phyloP scores from a whole-genome alignment of 2,113 vertebrate species.

The Hemiprocne comata region DNA sequence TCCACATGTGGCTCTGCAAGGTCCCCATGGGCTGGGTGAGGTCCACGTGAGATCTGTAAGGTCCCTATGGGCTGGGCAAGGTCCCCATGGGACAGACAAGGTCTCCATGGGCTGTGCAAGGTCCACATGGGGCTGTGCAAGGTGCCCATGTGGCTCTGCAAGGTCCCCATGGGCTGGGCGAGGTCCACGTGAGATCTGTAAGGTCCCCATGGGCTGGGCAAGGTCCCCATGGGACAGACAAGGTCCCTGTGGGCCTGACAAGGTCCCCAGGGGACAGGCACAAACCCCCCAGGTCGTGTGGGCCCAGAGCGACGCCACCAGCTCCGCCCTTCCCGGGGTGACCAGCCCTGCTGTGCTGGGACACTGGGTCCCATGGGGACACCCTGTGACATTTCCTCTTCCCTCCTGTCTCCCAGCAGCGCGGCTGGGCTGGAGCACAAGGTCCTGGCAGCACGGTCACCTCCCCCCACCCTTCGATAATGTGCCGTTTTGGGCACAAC shows the following conservation, averaged over 20 bases:
- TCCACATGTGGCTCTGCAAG: too few relatives aligned
- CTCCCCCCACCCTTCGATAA: fast-evolving
- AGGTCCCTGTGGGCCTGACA: too few relatives aligned
- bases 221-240: too few relatives aligned
- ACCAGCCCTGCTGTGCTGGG: not conserved
- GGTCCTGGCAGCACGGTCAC: fast-evolving
- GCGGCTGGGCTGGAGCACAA: not conserved
- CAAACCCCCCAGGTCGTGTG: fast-evolving
- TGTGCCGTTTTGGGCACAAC: fast-evolving
- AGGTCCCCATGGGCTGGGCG: too few relatives aligned
- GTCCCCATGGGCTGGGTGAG: too few relatives aligned
- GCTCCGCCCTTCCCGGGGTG: not conserved
- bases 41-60: too few relatives aligned
- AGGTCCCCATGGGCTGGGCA: too few relatives aligned
- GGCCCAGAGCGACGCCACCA: fast-evolving
- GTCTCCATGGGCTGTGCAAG: too few relatives aligned
- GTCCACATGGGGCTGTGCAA: not conserved
- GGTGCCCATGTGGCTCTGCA: not conserved
- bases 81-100: not conserved
- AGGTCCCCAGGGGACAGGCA: too few relatives aligned
- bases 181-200: too few relatives aligned
- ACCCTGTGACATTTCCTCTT: not conserved
- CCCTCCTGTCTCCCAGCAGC: not conserved
- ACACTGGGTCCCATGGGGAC: fast-evolving
- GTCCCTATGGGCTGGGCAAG: not conserved